phyloP scores from a whole-genome alignment of 1,140 invertebrate genomes.

The honey bee (Apis mellifera) region Amel_HAv3.1 CM009941.2:8445501-8446000 shows the following conservation, averaged over 20 bases:
- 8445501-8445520: conserved; percentile 16
- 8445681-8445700: neutral
- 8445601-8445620: neutral
- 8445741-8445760: neutral
- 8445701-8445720: neutral
- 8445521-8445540: neutral
- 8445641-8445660: no score
- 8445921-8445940: conserved; percentile 16
- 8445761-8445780: neutral
- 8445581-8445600: neutral
- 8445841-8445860: conserved; percentile 43
- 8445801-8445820: conserved; percentile 28
- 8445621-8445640: neutral
- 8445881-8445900: conserved; percentile 28
- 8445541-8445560: no score
- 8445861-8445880: conserved; percentile 29
- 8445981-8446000: neutral
- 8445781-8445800: conserved; percentile 19
- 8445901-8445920: neutral
- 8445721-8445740: neutral
- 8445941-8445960: conserved; percentile 7
- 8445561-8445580: no score
- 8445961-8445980: neutral
- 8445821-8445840: conserved; percentile 9
- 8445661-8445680: neutral